Base-by-base conservation (phyloP, 2,113 vertebrate species). In the Dicaeum eximium region DNA sequence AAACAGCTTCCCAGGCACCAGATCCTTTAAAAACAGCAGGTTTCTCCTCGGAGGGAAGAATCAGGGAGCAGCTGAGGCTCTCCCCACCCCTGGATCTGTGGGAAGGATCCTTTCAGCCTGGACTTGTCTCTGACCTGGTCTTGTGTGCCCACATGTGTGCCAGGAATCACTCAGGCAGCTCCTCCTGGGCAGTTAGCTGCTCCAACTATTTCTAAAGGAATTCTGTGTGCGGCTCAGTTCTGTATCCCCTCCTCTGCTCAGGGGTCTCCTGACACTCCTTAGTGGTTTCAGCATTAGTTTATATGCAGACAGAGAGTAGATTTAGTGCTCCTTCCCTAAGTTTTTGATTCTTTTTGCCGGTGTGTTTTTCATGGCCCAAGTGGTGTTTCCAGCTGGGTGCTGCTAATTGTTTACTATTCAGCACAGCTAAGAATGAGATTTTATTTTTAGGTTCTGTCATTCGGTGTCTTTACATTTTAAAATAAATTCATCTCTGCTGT, bases 401-500 rank as follows among this genome's bases (percentile, higher is more conserved):
- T 84, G 75, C 65, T 96, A 88, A 97, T 90, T 64, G 45, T 88
- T 97, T 96, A 90, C 86, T 90, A 90, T 94, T 94, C 90, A 84
- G 80, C 80, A 78, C 69, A 79, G 88, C 83, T 84, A 94, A 88
- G 70, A 92, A 88, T n/a, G 80, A 90, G 57, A 84, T 93, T 94
- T 95, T 96, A 96, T 93, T 94, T 95, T 97, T 93, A 94, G 82
- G 31, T 71, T 88, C 72, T 95, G 88, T 92, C 92, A 86, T 40
- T 90, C 40, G 31, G 21, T 44, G 61, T 44, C 69, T 88, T 96
- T 92, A 66, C 75, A 35, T 94, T 95, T 95, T 54, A 88, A 95
- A 88, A 94, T 72, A 96, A 95, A 92, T 78, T 86, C 75, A 35
- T 90, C 86, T 88, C 88, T 67, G 48, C 89, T 90, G 44, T 90